Evolutionary conservation across 2,113 vertebrate species (phyloP).

Genomic region (Pomatorhinus ruficollis): DNA sequence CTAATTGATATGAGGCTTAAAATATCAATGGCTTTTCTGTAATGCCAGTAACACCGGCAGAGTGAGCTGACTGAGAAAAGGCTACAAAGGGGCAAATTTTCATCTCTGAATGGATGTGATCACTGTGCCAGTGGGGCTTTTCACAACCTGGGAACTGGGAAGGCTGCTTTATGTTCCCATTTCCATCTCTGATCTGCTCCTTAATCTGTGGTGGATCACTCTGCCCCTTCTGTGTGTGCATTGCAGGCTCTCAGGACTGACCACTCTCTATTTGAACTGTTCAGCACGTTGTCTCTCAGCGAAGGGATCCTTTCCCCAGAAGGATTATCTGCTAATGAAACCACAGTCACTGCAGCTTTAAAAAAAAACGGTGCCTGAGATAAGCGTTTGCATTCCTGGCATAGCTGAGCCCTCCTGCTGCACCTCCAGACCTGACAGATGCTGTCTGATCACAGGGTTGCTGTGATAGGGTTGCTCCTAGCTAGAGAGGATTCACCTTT

Average conservation of each 20-base stretch:
- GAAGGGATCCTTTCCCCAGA: background rate
- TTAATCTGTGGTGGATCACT: background rate
- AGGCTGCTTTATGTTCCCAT: background rate
- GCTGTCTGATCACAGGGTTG: background rate
- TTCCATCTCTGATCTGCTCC: background rate
- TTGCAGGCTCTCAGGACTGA: background rate
- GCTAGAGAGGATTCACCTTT: constrained; percentile 19
- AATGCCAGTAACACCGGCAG: background rate
- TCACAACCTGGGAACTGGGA: rapidly evolving
- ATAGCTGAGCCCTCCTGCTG: background rate
- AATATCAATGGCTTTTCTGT: background rate
- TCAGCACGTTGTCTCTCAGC: rapidly evolving
- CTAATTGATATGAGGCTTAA: background rate
- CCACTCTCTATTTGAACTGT: rapidly evolving
- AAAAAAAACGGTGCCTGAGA: background rate
- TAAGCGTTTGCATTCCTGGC: background rate
- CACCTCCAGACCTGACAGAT: constrained; percentile 34
- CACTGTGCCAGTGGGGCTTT: background rate
- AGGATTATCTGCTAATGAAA: background rate
- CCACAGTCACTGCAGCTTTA: background rate
- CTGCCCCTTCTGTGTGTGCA: too few species aligned
- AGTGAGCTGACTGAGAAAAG: background rate
- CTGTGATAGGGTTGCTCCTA: background rate
- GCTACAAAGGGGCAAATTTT: background rate
- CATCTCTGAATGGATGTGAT: background rate